Conservation (phyloP, 2,888 invertebrate species). For the Megamerina dolium region DNA sequence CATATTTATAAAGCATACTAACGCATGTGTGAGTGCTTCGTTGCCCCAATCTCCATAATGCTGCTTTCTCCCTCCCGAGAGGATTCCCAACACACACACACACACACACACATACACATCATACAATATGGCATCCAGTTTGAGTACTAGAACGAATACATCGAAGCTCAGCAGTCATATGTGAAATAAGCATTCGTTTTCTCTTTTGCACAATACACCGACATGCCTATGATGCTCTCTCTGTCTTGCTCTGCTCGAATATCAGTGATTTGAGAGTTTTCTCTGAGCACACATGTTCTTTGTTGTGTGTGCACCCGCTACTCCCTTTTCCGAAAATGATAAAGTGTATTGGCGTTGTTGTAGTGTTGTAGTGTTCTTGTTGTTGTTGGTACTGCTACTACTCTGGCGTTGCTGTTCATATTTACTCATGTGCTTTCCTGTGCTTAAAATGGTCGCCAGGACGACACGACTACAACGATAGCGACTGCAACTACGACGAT, state of each 20-base stretch:
- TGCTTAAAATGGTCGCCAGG: constrained; percentile 43
- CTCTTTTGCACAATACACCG: neutral
- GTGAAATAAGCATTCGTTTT: constrained; percentile 2
- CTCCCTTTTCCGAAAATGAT: neutral
- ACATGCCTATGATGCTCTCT: neutral
- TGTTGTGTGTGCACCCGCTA: neutral
- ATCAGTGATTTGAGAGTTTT: neutral
- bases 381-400: neutral
- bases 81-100: constrained; percentile 3
- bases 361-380: neutral
- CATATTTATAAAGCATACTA: too few species aligned
- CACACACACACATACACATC: neutral
- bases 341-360: neutral
- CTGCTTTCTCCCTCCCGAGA: neutral
- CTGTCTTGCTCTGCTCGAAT: neutral
- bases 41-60: neutral
- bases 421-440: constrained; percentile 25
- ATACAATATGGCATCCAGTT: too few species aligned
- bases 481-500: too few species aligned
- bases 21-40: neutral
- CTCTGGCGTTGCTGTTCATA: neutral
- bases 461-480: too few species aligned
- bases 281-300: constrained; percentile 1
- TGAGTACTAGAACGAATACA: too few species aligned
- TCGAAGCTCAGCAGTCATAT: constrained; percentile 14